Evolutionary conservation across 2,797 vertebrate genomes (phyloP).

Genomic region (Nannoperca obscura): DNA sequence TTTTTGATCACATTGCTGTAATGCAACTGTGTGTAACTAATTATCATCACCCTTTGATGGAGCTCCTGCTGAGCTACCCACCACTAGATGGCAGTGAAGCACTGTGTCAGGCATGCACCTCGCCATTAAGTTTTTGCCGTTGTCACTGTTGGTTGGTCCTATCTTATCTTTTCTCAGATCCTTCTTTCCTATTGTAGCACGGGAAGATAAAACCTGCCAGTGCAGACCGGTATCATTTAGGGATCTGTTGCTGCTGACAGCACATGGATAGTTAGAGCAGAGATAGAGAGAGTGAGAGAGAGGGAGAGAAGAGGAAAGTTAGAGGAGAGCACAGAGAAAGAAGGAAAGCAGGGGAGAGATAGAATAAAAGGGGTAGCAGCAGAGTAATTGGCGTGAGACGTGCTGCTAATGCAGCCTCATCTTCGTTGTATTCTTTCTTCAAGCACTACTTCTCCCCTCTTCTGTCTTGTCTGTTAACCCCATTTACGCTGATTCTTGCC

Average conservation of each 20-base stretch:
- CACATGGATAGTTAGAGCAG: constrained; percentile 78
- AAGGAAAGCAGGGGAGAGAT: constrained; percentile 45
- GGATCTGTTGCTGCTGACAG: constrained; percentile 85
- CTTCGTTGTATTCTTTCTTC: constrained; percentile 69
- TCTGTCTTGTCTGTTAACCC: constrained; percentile 56
- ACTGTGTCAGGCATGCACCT: constrained; percentile 39
- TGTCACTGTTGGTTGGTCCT: constrained; percentile 76
- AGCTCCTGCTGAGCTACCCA: background rate
- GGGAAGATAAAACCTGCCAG: constrained; percentile 83
- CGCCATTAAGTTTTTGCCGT: constrained; percentile 66
- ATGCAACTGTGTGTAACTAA: constrained; percentile 48
- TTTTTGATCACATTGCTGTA: constrained; percentile 53
- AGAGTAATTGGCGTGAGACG: constrained; percentile 81
- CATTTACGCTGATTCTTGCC: constrained; percentile 29
- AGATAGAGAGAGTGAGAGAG: constrained; percentile 71
- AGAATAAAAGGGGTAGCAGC: constrained; percentile 60
- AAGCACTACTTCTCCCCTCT: constrained; percentile 43
- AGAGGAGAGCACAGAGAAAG: constrained; percentile 66
- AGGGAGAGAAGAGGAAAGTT: constrained; percentile 57
- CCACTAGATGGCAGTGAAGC: constrained; percentile 85
- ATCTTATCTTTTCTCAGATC: constrained; percentile 82
- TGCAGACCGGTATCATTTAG: constrained; percentile 82
- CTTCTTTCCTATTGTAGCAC: constrained; percentile 80
- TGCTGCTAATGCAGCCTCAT: constrained; percentile 75
- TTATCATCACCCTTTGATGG: constrained; percentile 12